phyloP scores from a whole-genome alignment of 2,113 vertebrate genomes.

The Erythrolamprus reginae region DNA sequence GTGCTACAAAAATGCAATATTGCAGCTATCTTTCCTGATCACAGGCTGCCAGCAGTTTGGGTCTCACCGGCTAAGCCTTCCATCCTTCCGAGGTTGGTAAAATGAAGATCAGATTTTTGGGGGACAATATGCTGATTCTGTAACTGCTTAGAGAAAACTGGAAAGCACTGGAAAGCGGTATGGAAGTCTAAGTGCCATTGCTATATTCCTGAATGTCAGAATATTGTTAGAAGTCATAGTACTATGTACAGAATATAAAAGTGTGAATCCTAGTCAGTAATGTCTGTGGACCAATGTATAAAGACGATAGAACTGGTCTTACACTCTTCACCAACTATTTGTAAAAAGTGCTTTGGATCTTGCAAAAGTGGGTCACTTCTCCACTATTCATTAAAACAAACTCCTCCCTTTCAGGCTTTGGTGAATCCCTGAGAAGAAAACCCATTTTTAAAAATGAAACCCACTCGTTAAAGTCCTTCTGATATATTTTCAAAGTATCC shows the following conservation, averaged over 20 bases:
- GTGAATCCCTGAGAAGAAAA: background rate
- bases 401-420: background rate
- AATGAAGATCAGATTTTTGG: too few relatives aligned
- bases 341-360: background rate
- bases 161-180: too few relatives aligned
- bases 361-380: background rate
- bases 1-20: background rate
- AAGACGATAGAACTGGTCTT: background rate
- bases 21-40: too few relatives aligned
- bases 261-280: background rate
- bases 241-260: background rate
- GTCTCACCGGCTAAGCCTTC: too few relatives aligned
- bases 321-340: background rate
- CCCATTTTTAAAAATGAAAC: background rate
- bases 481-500: background rate
- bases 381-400: background rate
- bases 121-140: too few relatives aligned
- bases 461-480: background rate
- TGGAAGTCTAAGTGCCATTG: too few relatives aligned
- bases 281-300: background rate
- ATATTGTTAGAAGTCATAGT: background rate
- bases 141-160: too few relatives aligned
- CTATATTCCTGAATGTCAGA: background rate
- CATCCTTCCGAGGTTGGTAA: too few relatives aligned
- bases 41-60: too few relatives aligned